Percentiles rank a stretch among this genome's conserved stretches.
phyloP scores from a whole-genome alignment of 2,113 vertebrate genomes.

The Podocnemis expansa region DNA sequence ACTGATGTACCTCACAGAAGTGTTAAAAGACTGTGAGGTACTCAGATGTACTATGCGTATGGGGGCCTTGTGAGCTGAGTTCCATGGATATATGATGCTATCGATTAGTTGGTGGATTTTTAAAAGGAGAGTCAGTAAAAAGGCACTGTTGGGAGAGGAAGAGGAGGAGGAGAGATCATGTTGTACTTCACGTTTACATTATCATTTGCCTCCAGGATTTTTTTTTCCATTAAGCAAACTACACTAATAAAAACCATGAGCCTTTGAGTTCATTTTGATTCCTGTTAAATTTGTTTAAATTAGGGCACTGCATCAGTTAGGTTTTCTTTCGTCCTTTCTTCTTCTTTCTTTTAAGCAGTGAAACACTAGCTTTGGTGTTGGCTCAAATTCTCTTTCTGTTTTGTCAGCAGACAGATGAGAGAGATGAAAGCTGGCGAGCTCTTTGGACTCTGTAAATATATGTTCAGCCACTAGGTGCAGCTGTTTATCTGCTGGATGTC shows the following conservation, averaged over 20 bases:
- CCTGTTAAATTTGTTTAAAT: neutral
- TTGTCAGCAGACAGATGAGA: neutral
- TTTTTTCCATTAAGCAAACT: rapidly evolving
- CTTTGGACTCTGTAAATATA: neutral
- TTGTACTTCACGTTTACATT: neutral
- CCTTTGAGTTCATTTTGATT: neutral
- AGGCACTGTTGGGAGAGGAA: neutral
- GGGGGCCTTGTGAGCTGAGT: neutral
- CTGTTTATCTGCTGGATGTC: constrained; percentile 30
- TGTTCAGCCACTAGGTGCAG: constrained; percentile 66
- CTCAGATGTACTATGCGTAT: neutral
- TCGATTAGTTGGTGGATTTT: neutral
- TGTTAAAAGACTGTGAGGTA: neutral
- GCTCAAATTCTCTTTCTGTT: rapidly evolving
- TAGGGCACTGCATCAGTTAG: too few species aligned
- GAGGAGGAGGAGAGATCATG: rapidly evolving
- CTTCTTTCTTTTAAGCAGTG: neutral
- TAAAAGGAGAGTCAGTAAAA: neutral
- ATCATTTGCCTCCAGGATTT: neutral
- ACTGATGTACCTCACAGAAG: rapidly evolving
- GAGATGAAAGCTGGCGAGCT: neutral
- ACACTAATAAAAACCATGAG: neutral
- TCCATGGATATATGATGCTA: neutral
- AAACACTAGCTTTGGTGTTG: neutral
- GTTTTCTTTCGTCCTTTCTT: neutral